phyloP scores from a whole-genome alignment of 1,140 invertebrate species.

The Tetramorium alpestre region DNA sequence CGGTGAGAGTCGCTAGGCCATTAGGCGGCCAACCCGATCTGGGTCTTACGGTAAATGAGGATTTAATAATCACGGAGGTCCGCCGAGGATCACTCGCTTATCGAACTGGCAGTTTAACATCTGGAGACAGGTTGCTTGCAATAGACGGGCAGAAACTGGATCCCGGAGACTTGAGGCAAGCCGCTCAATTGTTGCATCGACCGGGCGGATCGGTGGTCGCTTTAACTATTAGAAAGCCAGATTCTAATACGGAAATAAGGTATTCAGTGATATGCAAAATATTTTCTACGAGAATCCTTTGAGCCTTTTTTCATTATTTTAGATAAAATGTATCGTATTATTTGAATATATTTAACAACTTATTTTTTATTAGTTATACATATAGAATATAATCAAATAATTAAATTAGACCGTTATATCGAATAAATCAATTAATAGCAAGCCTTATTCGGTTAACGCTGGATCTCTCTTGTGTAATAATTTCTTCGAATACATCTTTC shows the following conservation, averaged over 20 bases:
- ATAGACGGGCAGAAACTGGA: slow-evolving; percentile 95
- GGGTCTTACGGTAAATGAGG: slow-evolving; percentile 94
- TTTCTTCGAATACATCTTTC: too few species aligned
- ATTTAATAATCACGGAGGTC: slow-evolving; percentile 93
- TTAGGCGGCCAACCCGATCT: slow-evolving; percentile 89
- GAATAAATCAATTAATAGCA: too few species aligned
- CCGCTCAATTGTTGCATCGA: slow-evolving; percentile 91
- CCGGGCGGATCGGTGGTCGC: slow-evolving; percentile 91
- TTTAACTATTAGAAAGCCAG: slow-evolving; percentile 89
- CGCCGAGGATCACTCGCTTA: slow-evolving; percentile 96
- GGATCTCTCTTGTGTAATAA: too few species aligned
- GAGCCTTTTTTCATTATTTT: neutral
- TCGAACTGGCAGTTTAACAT: slow-evolving; percentile 93
- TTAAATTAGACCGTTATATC: too few species aligned
- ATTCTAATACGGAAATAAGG: slow-evolving; percentile 84
- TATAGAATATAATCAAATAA: too few species aligned
- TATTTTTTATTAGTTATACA: neutral
- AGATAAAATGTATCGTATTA: neutral
- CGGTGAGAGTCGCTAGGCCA: slow-evolving; percentile 94
- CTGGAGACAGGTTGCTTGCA: slow-evolving; percentile 94
- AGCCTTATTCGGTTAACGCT: too few species aligned
- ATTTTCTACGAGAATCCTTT: neutral
- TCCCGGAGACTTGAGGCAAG: slow-evolving; percentile 89
- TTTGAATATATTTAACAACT: neutral
- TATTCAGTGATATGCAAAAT: slow-evolving; percentile 35